Conservation (phyloP, 2,888 invertebrate genomes). For the Steinernema scapterisci region DNA sequence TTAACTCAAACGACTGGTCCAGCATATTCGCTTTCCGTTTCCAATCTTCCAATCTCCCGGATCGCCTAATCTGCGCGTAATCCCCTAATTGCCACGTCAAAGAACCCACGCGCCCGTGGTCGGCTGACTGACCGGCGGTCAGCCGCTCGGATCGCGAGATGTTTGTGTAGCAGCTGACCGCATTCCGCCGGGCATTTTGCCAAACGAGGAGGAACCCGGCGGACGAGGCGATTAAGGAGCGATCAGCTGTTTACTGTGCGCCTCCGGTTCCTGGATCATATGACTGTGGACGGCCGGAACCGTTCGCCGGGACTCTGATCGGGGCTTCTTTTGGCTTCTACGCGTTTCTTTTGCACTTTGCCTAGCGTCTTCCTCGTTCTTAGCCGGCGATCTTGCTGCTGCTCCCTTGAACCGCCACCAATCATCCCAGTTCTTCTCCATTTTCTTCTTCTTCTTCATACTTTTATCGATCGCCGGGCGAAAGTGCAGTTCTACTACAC, state of each 20-base stretch:
- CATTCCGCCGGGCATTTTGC: background rate
- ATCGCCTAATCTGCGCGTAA: conserved; percentile 21
- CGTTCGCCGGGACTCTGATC: background rate
- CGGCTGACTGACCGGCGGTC: background rate
- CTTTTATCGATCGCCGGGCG: conserved; percentile 18
- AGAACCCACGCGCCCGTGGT: background rate
- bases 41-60: background rate
- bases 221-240: background rate
- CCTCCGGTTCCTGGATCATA: background rate
- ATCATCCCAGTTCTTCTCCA: background rate
- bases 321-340: background rate
- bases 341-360: conserved; percentile 1
- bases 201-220: background rate
- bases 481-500: conserved; percentile 11
- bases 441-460: background rate
- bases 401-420: background rate
- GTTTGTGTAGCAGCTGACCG: conserved; percentile 28
- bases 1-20: background rate
- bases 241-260: background rate
- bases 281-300: background rate
- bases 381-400: background rate
- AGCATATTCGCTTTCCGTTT: background rate
- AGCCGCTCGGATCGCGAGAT: background rate
- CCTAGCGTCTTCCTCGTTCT: too few relatives aligned
- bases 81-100: conserved; percentile 1